Percentiles rank a stretch among this genome's conserved stretches.
phyloP scores from a whole-genome alignment of 2,888 invertebrate genomes.

The Drosophila anomalipes region DNA sequence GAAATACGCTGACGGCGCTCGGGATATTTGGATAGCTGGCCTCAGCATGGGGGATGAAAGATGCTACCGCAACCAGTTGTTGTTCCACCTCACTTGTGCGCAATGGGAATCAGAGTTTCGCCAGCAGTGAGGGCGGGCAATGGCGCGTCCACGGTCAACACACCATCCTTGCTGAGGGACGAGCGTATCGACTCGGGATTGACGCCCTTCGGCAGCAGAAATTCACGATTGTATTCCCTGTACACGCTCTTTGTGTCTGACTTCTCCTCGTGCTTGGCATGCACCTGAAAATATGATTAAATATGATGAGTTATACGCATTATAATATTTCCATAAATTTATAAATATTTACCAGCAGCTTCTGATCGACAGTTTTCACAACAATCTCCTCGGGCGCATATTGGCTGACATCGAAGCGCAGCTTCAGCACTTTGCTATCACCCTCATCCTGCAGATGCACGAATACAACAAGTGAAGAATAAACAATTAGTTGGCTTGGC shows the following conservation, averaged over 20 bases:
- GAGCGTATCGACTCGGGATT: conserved; percentile 98
- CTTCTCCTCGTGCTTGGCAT: conserved; percentile 99
- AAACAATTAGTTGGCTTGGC: neutral
- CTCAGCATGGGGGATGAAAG: conserved; percentile 13
- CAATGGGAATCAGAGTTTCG: conserved; percentile 85
- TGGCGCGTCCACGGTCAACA: conserved; percentile 98
- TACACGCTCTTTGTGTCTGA: conserved; percentile 98
- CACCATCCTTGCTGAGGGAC: conserved; percentile 97
- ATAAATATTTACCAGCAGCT: conserved; percentile 90
- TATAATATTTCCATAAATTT: neutral
- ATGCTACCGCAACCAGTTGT: conserved; percentile 7
- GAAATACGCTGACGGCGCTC: conserved; percentile 28
- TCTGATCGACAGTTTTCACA: conserved; percentile 99
- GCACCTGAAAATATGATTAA: conserved; percentile 89
- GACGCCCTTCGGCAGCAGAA: conserved; percentile 97
- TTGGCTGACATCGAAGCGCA: conserved; percentile 98
- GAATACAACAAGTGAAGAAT: neutral
- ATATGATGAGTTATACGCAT: neutral
- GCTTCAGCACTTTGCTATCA: conserved; percentile 96
- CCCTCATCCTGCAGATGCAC: conserved; percentile 92
- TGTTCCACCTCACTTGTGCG: conserved; percentile 80
- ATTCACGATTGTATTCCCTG: conserved; percentile 99
- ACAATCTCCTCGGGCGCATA: conserved; percentile 99
- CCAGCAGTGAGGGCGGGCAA: conserved; percentile 90
- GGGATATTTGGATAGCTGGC: conserved; percentile 26